These are phyloP conservation scores for Holocentrus rufus DNA, from an alignment of 2,797 vertebrate species.

Conservation along the genomic window DNA sequence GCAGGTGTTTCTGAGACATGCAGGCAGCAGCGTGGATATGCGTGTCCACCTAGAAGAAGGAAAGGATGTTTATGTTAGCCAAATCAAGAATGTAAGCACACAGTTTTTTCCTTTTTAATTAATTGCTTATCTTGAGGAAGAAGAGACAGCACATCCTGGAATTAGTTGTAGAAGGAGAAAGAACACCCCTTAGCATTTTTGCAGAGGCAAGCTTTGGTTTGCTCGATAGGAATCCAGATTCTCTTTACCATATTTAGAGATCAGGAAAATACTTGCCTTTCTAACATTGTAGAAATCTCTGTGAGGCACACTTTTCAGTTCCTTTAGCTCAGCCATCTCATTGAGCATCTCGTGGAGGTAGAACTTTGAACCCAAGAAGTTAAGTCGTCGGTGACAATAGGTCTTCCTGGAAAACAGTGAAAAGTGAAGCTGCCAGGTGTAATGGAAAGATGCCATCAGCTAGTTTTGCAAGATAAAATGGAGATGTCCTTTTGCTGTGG, in stretches of 20 bases:
- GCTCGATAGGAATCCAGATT: not conserved
- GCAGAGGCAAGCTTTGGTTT: not conserved
- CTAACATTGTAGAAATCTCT: conserved; percentile 98
- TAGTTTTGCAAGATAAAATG: conserved; percentile 23
- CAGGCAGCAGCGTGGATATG: conserved; percentile 98
- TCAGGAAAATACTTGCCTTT: conserved; percentile 83
- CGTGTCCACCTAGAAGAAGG: conserved; percentile 89
- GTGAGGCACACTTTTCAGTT: conserved; percentile 93
- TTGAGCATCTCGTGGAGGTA: conserved; percentile 98
- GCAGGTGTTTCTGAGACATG: conserved; percentile 97
- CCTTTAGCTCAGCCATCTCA: conserved; percentile 96
- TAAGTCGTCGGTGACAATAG: conserved; percentile 94
- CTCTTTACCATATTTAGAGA: not conserved
- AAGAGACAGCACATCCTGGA: not conserved
- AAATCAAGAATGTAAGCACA: too few relatives aligned
- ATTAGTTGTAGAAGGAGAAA: not conserved
- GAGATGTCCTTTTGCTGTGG: conserved; percentile 32
- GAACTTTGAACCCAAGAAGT: conserved; percentile 96
- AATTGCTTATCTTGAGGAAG: not conserved
- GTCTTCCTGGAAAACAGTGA: conserved; percentile 86
- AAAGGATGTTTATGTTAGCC: not conserved
- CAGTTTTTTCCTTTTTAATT: not conserved
- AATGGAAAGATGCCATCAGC: not conserved
- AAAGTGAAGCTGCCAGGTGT: not conserved
- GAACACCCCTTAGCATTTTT: too few relatives aligned